Evolutionary conservation across 2,888 invertebrate species (phyloP).

Genomic region (Eupithecia vulgata): DNA sequence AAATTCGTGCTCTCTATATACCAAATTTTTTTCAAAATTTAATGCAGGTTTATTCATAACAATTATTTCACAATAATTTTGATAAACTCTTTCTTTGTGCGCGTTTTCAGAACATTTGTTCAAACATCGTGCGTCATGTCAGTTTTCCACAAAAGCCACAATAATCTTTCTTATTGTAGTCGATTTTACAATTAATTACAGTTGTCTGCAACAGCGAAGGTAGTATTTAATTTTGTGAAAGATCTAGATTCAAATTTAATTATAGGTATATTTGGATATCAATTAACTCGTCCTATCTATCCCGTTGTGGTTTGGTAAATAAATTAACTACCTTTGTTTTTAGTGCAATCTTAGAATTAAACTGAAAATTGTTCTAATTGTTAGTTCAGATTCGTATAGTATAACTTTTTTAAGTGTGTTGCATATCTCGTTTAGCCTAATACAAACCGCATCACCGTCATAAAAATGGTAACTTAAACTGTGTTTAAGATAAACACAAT

Average conservation of each 20-base stretch:
- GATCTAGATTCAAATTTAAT: background rate
- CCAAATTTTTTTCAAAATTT: too few relatives aligned
- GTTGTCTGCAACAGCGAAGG: background rate
- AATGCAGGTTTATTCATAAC: background rate
- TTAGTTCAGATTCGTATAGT: too few relatives aligned
- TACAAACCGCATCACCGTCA: too few relatives aligned
- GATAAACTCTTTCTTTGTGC: conserved; percentile 3
- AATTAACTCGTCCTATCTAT: background rate
- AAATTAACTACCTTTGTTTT: too few relatives aligned
- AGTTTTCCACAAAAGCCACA: conserved; percentile 5
- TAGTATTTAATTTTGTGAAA: background rate
- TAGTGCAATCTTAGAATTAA: too few relatives aligned
- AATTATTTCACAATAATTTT: background rate
- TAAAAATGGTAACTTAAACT: background rate
- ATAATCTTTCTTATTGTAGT: background rate
- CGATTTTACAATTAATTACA: background rate
- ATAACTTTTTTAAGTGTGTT: too few relatives aligned
- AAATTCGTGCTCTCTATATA: too few relatives aligned
- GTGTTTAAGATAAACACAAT: too few relatives aligned
- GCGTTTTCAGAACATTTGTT: conserved; percentile 24
- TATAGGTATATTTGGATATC: too few relatives aligned
- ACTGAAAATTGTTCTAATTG: too few relatives aligned
- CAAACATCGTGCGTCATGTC: conserved; percentile 26
- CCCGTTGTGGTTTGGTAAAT: background rate
- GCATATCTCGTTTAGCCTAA: too few relatives aligned